Evolutionary conservation across 2,113 vertebrate genomes (phyloP), one percentile per base, ranked within the genome.

Genomic region (Ctenomys sociabilis): DNA sequence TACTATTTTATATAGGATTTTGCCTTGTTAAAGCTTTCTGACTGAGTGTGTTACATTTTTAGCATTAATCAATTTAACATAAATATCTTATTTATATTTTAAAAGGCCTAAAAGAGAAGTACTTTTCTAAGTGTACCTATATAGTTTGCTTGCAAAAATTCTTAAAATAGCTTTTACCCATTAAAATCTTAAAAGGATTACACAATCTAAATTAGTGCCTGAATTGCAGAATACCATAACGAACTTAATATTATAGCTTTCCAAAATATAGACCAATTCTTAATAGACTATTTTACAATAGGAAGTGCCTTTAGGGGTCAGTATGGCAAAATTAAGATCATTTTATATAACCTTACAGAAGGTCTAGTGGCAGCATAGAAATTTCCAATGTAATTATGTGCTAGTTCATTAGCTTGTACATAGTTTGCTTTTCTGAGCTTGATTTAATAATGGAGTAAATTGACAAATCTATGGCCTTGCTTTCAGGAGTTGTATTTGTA

Each of bases 241-340:
- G 90, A 97, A 94, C 72, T 96, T 97, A 94, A 90, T 96, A 95
- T 97, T 97, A 95, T 88, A 97, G 87, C 89, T 96, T 96, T 97
- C 93, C 90, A 93, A 97, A 97, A 97, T 97, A 97, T 90, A 97
- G 92, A 98, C 94, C 97, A 95, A 93, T 96, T 85, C 89, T 97
- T 98, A 97, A 97, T 93, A 97, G 96, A 98, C 84, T 97, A 96
- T 94, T 98, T 97, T 97, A 97, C 94, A 97, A 95, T 97, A 95
- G 96, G 95, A 96, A 97, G 94, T 97, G 90, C 96, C 97, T 97
- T 97, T 91, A 94, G 96, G 94, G 91, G 94, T 97, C 91, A 96
- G 91, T 97, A 93, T 96, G 97, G 95, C 93, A 95, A 97, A 97
- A 97, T 98, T 97, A 96, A 95, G 93, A 93, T 97, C 93, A 54